Conservation (phyloP, 2,888 invertebrate species). For the Drosophila prolongata region DNA sequence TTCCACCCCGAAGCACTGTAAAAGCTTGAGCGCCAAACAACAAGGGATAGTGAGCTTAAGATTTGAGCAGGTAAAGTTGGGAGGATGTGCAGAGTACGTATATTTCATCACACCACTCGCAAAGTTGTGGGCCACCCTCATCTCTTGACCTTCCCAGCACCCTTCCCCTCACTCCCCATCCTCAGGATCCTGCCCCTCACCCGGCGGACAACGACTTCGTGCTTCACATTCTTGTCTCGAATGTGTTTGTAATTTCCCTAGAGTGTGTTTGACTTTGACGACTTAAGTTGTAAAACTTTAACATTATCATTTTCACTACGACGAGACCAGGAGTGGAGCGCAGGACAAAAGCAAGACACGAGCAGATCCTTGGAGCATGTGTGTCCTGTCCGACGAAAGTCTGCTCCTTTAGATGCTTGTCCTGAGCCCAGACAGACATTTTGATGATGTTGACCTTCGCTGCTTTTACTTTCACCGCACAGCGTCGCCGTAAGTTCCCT, state of each 20-base stretch:
- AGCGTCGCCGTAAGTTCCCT: constrained; percentile 34
- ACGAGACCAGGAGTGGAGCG: background rate
- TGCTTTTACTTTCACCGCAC: constrained; percentile 72
- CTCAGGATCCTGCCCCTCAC: constrained; percentile 1
- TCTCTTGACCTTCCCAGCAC: constrained; percentile 58
- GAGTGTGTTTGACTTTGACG: constrained; percentile 84
- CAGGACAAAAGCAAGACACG: background rate
- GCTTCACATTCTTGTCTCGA: constrained; percentile 70
- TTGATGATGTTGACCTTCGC: constrained; percentile 80
- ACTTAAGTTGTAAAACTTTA: constrained; percentile 84
- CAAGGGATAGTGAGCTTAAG: constrained; percentile 57
- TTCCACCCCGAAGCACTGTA: constrained; percentile 81
- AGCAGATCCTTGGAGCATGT: constrained; percentile 40
- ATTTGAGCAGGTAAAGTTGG: constrained; percentile 63
- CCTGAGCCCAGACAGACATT: constrained; percentile 67
- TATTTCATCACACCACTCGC: constrained; percentile 70
- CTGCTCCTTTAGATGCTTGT: constrained; percentile 35
- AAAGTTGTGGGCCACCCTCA: constrained; percentile 56
- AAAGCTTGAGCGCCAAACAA: constrained; percentile 55
- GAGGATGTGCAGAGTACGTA: constrained; percentile 37
- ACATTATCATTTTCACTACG: constrained; percentile 82
- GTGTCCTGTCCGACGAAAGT: constrained; percentile 31
- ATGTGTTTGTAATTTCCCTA: constrained; percentile 83
- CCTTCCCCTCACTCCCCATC: background rate
- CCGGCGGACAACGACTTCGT: constrained; percentile 17